A percentile compares a stretch with the other conserved stretches of the same genome.
phyloP scores from a whole-genome alignment of 1,140 invertebrate species.

The Planococcus citri region DNA sequence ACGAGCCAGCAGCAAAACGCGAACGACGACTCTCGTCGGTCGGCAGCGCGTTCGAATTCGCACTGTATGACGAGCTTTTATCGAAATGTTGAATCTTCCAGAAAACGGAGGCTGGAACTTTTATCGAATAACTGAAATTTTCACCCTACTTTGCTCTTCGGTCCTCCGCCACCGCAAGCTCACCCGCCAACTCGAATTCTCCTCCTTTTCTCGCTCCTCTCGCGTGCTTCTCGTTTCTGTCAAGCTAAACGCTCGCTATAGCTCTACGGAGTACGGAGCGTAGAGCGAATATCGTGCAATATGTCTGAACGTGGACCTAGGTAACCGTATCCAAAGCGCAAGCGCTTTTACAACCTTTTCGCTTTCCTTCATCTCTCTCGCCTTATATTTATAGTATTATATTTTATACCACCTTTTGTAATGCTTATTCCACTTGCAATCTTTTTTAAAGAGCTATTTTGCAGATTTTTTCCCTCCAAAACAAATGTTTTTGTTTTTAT shows the following conservation, averaged over 20 bases:
- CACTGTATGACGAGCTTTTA: slow-evolving; percentile 1
- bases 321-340: not conserved
- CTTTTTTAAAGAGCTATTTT: too few relatives aligned
- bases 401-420: too few relatives aligned
- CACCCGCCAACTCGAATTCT: not conserved
- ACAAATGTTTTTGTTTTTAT: too few relatives aligned
- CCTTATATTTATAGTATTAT: too few relatives aligned
- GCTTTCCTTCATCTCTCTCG: too few relatives aligned
- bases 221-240: not conserved
- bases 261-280: too few relatives aligned
- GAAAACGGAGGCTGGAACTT: slow-evolving; percentile 5
- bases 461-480: too few relatives aligned
- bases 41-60: slow-evolving; percentile 5
- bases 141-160: not conserved
- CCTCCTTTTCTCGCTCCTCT: not conserved
- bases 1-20: not conserved
- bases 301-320: slow-evolving; percentile 13
- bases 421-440: too few relatives aligned
- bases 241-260: too few relatives aligned
- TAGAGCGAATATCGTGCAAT: not conserved
- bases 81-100: slow-evolving; percentile 11
- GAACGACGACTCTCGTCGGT: slow-evolving; percentile 9
- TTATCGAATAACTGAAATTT: slow-evolving; percentile 17
- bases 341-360: not conserved
- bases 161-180: not conserved